Percentiles rank a stretch among this genome's conserved stretches.
These are phyloP conservation scores for Micromys minutus DNA, from an alignment of 2,113 vertebrate species.

Conservation along the genomic window DNA sequence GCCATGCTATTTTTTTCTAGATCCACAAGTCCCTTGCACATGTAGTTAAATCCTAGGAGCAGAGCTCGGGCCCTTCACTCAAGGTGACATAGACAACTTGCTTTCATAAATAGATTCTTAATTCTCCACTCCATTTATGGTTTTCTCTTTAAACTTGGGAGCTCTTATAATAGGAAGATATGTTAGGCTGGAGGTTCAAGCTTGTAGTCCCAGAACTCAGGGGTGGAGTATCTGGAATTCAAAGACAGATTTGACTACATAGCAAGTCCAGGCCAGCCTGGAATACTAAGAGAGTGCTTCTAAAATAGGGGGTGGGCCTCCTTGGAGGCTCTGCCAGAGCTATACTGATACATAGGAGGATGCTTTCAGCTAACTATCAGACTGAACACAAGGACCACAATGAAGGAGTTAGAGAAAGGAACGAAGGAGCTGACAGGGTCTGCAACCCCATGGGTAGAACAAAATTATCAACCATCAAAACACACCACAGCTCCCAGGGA, in stretches of 20 bases:
- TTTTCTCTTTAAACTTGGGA: constrained; percentile 1
- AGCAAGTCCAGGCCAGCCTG: background rate
- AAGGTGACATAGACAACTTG: background rate
- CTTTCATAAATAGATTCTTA: constrained; percentile 27
- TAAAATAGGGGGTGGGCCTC: background rate
- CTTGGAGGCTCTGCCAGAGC: too few species aligned
- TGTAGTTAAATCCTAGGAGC: background rate
- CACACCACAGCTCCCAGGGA: too few species aligned
- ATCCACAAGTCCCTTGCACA: background rate
- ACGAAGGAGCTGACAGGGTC: too few species aligned
- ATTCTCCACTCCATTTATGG: constrained; percentile 11
- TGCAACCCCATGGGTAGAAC: too few species aligned
- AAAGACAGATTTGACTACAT: background rate
- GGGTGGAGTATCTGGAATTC: background rate
- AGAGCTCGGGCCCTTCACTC: background rate
- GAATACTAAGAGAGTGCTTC: background rate
- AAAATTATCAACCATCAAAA: too few species aligned
- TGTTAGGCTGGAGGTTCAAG: background rate
- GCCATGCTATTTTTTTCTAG: background rate
- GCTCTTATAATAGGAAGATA: background rate
- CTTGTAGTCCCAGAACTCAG: background rate
- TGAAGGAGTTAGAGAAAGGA: too few species aligned
- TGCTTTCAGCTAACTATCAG: too few species aligned
- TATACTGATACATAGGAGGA: too few species aligned
- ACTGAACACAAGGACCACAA: too few species aligned